Base-by-base conservation (phyloP, 2,797 vertebrate genomes). In the Clamator glandarius region DNA sequence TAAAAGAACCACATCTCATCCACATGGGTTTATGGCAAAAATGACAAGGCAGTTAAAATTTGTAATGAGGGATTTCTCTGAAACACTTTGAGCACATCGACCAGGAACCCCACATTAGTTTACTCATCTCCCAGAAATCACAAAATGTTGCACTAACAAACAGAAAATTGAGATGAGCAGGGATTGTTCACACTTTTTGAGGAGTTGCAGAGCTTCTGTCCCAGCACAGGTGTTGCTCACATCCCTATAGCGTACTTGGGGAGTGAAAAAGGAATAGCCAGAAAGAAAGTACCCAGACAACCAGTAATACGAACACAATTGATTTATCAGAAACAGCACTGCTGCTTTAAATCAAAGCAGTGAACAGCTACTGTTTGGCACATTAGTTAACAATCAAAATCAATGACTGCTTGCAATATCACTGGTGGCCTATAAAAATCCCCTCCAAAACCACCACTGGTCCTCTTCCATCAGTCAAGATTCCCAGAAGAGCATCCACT, bases 171-270 rank as follows among this genome's bases (percentile, higher is more conserved):
- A 73, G 35, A 26, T 55, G 26, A 11, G 4, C 19, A 12, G 54
- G 46, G 35, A n/a, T 9, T 31, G 25, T 21, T 59, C 1, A 0
- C 21, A 16, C 10, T 42, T 76, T 25, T 20, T 29, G 68, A 89
- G 31, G 41, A 8, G 17, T 3, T 31, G 42, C 46, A 64, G 69
- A 67, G 66, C 51, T 59, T 28, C 80, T n/a, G 0, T 8, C 74
- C 44, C 62, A 59, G 78, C 41, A 54, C 3, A 54, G 50, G 16
- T 12, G 24, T 4, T 44, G 59, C 31, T 69, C 17, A 54, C 5
- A 14, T 6, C 52, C 62, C 70, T 18, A 6, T 1, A 35, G 52
- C 0, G 0, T 21, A 0, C 44, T 7, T 33, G 24, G 13, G 20
- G 16, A 62, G 20, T 13, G 15, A 21, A 39, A 39, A 50, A 77